Percentiles rank a stretch among this genome's conserved stretches.
Conservation (phyloP, 2,888 invertebrate genomes). For the Macropis europaea region DNA sequence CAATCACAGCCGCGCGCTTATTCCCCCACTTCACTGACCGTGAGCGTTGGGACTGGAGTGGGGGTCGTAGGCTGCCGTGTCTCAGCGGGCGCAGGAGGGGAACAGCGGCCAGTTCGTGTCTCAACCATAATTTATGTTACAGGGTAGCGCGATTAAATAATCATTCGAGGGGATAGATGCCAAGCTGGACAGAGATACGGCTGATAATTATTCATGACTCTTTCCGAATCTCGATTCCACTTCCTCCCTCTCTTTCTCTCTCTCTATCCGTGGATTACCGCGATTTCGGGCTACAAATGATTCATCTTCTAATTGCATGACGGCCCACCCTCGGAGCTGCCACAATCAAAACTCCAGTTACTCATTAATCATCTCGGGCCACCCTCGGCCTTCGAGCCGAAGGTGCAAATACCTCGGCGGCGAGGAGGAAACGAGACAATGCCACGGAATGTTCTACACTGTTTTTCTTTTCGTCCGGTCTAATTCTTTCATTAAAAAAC, state of each 20-base stretch:
- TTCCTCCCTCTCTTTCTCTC: conserved; percentile 3
- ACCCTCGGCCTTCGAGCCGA: conserved; percentile 51
- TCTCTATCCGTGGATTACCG: conserved; percentile 61
- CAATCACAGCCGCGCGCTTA: too few relatives aligned
- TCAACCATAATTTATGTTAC: too few relatives aligned
- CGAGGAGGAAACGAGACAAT: conserved; percentile 53
- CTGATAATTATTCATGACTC: conserved; percentile 24
- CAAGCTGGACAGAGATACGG: too few relatives aligned
- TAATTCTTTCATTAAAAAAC: conserved; percentile 52
- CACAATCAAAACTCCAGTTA: conserved; percentile 75
- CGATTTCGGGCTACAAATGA: conserved; percentile 76
- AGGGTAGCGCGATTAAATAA: too few relatives aligned
- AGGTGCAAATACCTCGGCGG: conserved; percentile 61
- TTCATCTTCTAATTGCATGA: conserved; percentile 78
- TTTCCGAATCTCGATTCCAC: conserved; percentile 39
- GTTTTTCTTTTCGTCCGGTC: conserved; percentile 37
- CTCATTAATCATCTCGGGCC: conserved; percentile 74
- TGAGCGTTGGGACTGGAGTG: too few relatives aligned
- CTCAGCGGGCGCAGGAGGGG: too few relatives aligned
- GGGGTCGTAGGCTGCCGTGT: too few relatives aligned
- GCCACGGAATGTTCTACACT: conserved; percentile 45
- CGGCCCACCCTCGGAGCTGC: conserved; percentile 66
- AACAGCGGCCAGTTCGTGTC: too few relatives aligned
- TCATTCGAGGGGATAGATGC: too few relatives aligned
- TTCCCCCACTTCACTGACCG: too few relatives aligned